A percentile compares a stretch with the other conserved stretches of the same genome.
phyloP scores from a whole-genome alignment of 2,888 invertebrate species.

The Thalpophila matura region DNA sequence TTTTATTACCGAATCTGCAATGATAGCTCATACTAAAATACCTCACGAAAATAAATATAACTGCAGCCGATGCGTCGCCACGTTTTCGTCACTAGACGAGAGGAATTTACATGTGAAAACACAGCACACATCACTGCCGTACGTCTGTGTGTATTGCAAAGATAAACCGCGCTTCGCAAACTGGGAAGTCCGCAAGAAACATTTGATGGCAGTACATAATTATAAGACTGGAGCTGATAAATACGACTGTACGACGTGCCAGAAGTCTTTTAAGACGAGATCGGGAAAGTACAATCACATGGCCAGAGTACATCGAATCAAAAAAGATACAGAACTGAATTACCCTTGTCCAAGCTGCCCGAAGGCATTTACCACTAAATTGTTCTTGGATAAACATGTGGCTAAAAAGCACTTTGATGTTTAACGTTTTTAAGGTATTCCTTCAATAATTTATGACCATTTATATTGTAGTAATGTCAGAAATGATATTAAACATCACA shows the following conservation, averaged over 20 bases:
- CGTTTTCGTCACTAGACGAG: conserved; percentile 82
- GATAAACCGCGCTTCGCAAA: conserved; percentile 86
- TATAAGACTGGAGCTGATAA: conserved; percentile 83
- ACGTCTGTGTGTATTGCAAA: conserved; percentile 85
- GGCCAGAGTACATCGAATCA: conserved; percentile 83
- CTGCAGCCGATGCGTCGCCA: conserved; percentile 85
- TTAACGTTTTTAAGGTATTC: conserved; percentile 55
- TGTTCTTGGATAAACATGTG: conserved; percentile 89
- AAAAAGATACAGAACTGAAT: conserved; percentile 84
- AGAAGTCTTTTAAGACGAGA: conserved; percentile 84
- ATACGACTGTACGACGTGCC: conserved; percentile 84
- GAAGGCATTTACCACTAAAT: conserved; percentile 88
- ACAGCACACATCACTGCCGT: conserved; percentile 84
- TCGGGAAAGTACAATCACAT: conserved; percentile 88
- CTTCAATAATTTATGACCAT: not conserved
- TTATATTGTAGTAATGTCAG: too few species aligned
- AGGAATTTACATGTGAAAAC: conserved; percentile 84
- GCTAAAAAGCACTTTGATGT: conserved; percentile 89
- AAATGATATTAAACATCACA: too few species aligned
- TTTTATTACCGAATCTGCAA: conserved; percentile 86
- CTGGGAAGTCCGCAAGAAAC: conserved; percentile 85
- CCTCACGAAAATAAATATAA: conserved; percentile 86
- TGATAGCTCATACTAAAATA: conserved; percentile 85
- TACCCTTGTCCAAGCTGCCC: conserved; percentile 88
- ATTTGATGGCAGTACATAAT: conserved; percentile 85